Evolutionary conservation across 2,888 invertebrate species (phyloP).

Genomic region (Neoscelio sp.): DNA sequence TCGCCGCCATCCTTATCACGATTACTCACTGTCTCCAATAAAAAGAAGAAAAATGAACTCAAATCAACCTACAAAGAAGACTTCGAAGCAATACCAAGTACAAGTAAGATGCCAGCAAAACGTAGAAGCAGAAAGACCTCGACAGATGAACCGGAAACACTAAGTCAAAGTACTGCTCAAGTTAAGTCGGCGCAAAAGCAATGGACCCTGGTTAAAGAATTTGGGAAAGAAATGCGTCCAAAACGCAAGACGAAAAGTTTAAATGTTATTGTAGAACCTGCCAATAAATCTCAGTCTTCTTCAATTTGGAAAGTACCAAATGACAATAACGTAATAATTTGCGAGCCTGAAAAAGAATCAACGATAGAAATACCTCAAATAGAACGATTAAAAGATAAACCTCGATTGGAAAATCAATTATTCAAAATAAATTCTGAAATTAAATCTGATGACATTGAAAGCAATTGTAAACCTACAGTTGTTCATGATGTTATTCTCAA

Average conservation of each 20-base stretch:
- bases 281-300: slow-evolving; percentile 34
- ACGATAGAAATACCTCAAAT: not conserved
- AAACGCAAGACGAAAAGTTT: slow-evolving; percentile 72
- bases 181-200: slow-evolving; percentile 52
- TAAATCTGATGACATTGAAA: not conserved
- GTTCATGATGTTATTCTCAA: slow-evolving; percentile 9
- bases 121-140: not conserved
- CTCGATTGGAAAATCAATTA: too few relatives aligned
- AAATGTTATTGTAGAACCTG: slow-evolving; percentile 70
- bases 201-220: slow-evolving; percentile 72
- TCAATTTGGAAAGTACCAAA: slow-evolving; percentile 5
- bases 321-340: not conserved
- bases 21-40: not conserved
- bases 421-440: not conserved
- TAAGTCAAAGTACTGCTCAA: slow-evolving; percentile 9
- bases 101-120: not conserved
- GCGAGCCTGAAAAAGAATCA: too few relatives aligned
- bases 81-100: not conserved
- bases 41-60: not conserved
- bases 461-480: not conserved
- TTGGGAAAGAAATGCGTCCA: slow-evolving; percentile 75
- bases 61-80: not conserved
- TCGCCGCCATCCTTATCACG: not conserved
- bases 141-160: slow-evolving; percentile 10
- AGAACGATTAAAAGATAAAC: not conserved